Conservation (phyloP, 2,797 vertebrate genomes). For the Melanotaenia parkinsoni region DNA sequence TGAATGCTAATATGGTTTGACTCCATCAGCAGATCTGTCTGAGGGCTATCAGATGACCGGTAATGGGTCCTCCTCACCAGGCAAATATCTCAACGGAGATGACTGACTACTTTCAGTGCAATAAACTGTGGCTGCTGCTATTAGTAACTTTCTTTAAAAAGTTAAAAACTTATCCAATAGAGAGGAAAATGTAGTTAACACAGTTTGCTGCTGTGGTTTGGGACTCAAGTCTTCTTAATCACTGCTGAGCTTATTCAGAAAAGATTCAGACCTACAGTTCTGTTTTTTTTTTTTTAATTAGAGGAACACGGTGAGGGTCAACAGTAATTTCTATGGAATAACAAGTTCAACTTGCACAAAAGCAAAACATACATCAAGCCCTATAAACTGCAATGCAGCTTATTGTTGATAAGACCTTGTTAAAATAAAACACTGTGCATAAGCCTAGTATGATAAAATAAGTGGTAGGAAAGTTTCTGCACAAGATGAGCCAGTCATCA, state of each 20-base stretch:
- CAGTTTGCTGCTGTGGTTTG: conserved; percentile 9
- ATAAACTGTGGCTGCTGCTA: not conserved
- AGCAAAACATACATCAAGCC: conserved; percentile 10
- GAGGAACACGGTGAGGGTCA: conserved; percentile 1
- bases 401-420: conserved; percentile 33
- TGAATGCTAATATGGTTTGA: conserved; percentile 22
- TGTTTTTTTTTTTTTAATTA: conserved; percentile 43
- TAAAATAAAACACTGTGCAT: conserved; percentile 22
- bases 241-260: conserved; percentile 34
- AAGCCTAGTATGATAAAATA: conserved; percentile 45
- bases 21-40: conserved; percentile 53
- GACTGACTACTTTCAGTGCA: conserved; percentile 9
- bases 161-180: not conserved
- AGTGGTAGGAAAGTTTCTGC: conserved; percentile 30
- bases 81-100: conserved; percentile 10
- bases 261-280: conserved; percentile 22
- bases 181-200: not conserved
- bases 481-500: conserved; percentile 41
- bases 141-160: not conserved
- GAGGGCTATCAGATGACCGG: conserved; percentile 54
- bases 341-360: conserved; percentile 8
- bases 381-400: conserved; percentile 9
- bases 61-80: conserved; percentile 38
- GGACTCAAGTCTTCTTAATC: conserved; percentile 47
- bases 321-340: conserved; percentile 11